Percentiles rank a stretch among this genome's conserved stretches.
phyloP scores from a whole-genome alignment of 30 jellyfish, hydroid and myxozoan species.

The Hydractinia echinata region DNA sequence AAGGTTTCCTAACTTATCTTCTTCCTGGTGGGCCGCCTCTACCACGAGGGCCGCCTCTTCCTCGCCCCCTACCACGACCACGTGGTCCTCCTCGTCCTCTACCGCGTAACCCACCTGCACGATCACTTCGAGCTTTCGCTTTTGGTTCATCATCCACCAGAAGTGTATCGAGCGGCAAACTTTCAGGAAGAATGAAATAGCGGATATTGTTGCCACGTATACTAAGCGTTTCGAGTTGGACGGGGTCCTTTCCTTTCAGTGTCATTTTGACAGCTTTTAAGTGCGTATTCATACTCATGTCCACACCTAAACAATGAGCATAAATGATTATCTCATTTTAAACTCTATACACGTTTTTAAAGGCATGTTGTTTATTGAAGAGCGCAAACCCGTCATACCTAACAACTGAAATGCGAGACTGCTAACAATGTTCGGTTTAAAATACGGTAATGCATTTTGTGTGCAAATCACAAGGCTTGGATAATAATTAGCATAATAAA shows the following conservation, averaged over 20 bases:
- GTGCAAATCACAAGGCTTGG: no score
- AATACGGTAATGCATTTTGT: no score
- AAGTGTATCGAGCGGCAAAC: constrained; percentile 91
- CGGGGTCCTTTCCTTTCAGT: constrained; percentile 85
- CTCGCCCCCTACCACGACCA: constrained; percentile 96
- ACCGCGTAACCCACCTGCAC: constrained; percentile 61
- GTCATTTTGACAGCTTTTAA: constrained; percentile 91
- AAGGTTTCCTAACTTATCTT: neutral
- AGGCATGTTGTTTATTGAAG: no score
- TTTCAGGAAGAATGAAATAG: constrained; percentile 92
- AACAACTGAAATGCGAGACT: neutral
- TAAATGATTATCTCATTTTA: no score
- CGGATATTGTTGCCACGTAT: constrained; percentile 97
- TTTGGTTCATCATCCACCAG: constrained; percentile 95
- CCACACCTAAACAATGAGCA: constrained; percentile 57
- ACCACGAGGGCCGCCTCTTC: constrained; percentile 81
- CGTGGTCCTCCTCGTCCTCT: constrained; percentile 77
- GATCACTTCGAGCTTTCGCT: constrained; percentile 68
- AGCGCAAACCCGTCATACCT: neutral
- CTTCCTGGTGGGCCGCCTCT: constrained; percentile 77
- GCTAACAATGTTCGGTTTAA: no score
- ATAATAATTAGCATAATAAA: no score
- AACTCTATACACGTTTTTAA: no score
- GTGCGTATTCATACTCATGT: constrained; percentile 97
- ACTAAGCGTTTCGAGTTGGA: constrained; percentile 83